A percentile compares a stretch with the other conserved stretches of the same genome.
phyloP scores from a whole-genome alignment of 2,888 invertebrate species.

The Labia minor region DNA sequence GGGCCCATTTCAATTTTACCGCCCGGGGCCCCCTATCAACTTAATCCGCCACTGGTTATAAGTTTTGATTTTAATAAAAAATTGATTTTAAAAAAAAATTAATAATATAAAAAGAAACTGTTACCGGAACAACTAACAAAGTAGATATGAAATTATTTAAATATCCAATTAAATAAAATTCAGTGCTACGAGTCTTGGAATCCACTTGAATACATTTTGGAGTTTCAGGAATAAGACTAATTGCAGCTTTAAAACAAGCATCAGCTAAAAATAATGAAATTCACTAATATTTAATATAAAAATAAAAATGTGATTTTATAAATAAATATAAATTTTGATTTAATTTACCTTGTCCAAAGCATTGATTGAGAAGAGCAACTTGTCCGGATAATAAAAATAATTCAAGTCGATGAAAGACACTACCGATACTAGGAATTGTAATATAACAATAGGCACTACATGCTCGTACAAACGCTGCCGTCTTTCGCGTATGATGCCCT shows the following conservation, averaged over 20 bases:
- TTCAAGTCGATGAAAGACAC: constrained; percentile 65
- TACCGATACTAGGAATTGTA: constrained; percentile 87
- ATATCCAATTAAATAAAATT: constrained; percentile 57
- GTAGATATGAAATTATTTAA: constrained; percentile 70
- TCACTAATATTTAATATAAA: constrained; percentile 4
- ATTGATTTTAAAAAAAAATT: not conserved
- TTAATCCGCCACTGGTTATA: too few relatives aligned
- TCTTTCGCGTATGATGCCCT: constrained; percentile 66
- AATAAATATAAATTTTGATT: constrained; percentile 14
- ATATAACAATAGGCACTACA: constrained; percentile 94
- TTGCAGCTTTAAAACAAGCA: constrained; percentile 83
- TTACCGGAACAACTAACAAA: constrained; percentile 68
- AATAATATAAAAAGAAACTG: constrained; percentile 26
- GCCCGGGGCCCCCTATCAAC: too few relatives aligned
- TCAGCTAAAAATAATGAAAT: constrained; percentile 54
- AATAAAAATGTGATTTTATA: not conserved
- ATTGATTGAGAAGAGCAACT: constrained; percentile 78
- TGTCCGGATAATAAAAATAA: constrained; percentile 81
- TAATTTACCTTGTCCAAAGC: constrained; percentile 72
- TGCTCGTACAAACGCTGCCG: constrained; percentile 78
- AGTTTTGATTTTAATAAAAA: too few relatives aligned
- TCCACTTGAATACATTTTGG: constrained; percentile 60
- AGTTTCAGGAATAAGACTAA: constrained; percentile 68
- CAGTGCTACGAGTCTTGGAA: constrained; percentile 60
- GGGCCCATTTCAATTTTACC: too few relatives aligned